Evolutionary conservation across 2,888 invertebrate genomes (phyloP), one percentile per base, ranked within the genome.

Genomic region (Cheilosia urbana): DNA sequence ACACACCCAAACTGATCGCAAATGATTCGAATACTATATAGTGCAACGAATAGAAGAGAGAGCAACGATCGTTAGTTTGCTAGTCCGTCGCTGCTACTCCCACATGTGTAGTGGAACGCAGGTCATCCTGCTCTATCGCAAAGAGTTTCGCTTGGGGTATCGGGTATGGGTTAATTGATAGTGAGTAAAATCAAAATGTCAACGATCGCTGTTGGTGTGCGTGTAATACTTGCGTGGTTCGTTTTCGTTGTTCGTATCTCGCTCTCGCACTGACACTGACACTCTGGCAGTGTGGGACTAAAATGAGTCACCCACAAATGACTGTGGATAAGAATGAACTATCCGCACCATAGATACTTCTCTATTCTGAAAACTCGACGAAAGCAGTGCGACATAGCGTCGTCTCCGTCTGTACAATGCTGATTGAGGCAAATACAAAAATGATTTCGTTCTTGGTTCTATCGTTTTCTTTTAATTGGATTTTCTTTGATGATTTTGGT

Each of bases 1-100:
- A 81, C 81, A 87, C 87, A 87, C 87, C 87, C 87, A 82, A 87
- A 69, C 87, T 87, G 82, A 82, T 73, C 69, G 82, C 77, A 69
- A 73, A 73, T 82, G 53, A 72, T 60, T 60, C 63, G 42, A 78
- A 82, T 15, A 87, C 87, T 69, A n/a, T n/a, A n/a, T n/a, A 82
- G 58, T 72, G 24, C 80, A 76, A 55, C 15, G 37, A 42, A 45
- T 60, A 49, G 51, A 62, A 55, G 63, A 34, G 71, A 78, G 68
- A 78, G 73, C 55, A 62, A 17, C 37, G 69, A 63, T 71, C 55
- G 13, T 60, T 17, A 7, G n/a, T 47, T 47, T 0, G 17, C 15
- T 1, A 45, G 7, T 71, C 62, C 49, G 65, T 19, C 57, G 45
- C 5, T 1, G 2, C 51, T 47, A 1, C 60, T 80, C 73, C 53